Base-by-base conservation (phyloP, 2,888 invertebrate species). In the Dugesia japonica region DNA sequence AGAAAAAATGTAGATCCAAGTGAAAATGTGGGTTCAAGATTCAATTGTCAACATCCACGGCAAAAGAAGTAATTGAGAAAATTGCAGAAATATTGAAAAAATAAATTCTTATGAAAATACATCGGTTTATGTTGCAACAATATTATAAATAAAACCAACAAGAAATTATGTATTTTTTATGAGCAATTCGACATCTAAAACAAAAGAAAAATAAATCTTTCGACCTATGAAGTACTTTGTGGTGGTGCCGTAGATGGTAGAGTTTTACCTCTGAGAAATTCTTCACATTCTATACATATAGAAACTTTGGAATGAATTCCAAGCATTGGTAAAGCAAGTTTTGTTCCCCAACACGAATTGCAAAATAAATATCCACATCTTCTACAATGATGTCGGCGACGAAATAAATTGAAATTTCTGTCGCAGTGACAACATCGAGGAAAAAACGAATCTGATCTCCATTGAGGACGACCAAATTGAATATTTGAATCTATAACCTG, bases 331-430 rank as follows among this genome's bases (percentile, higher is more conserved):
- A 76, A 23, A 26, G 76, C 17, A 1, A 28, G 28, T 20, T 71
- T 13, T 23, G 42, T 23, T 27, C 76, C 73, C 72, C 72, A 73
- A 26, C 76, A 76, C 26, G 73, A n/a, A 1, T 28, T 31, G 27
- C 76, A 76, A 71, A 75, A 76, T 13, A 76, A 28, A 74, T 87
- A 87, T 84, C 95, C 95, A 86, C 95, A 98, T 85, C 94, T 94
- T 81, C 97, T 87, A 84, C 97, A 97, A 85, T 97, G 97, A 84
- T 98, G 97, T 13, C 97, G 87, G 23, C 97, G 88, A 56, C 95
- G 89, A 81, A 98, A 91, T 79, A 97, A 91, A 1, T 94, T 97
- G 86, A 98, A 98, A 81, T 89, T 89, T 23, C 26, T 56, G n/a
- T 74, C 76, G 26, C 76, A 76, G 28, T 74, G 76, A 20, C 76